These are phyloP conservation scores for Acutogordius australiensis DNA, from an alignment of 2,888 invertebrate species.

Conservation along the genomic window DNA sequence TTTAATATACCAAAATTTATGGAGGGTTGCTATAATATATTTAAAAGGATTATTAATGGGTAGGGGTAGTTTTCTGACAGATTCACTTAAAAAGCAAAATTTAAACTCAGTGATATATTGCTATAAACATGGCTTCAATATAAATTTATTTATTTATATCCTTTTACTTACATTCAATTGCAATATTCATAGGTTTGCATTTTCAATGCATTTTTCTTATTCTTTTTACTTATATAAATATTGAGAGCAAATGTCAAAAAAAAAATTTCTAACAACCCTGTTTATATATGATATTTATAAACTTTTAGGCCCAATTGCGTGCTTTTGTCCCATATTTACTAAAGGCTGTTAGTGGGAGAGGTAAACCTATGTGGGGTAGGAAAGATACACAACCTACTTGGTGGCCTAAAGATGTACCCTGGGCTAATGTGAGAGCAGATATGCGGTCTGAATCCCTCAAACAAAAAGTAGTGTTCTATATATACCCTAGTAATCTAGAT, in stretches of 20 bases:
- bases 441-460: conserved; percentile 79
- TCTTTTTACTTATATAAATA: too few relatives aligned
- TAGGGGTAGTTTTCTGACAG: too few relatives aligned
- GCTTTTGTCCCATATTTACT: conserved; percentile 90
- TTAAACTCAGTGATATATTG: too few relatives aligned
- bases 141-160: neutral
- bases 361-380: conserved; percentile 88
- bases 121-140: neutral
- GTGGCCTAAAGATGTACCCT: conserved; percentile 92
- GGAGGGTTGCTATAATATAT: too few relatives aligned
- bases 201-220: neutral
- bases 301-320: conserved; percentile 44
- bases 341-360: conserved; percentile 71
- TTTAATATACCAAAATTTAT: too few relatives aligned
- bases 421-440: conserved; percentile 93
- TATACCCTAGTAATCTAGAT: too few relatives aligned
- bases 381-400: conserved; percentile 76
- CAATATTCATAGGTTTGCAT: neutral
- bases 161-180: neutral
- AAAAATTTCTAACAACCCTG: neutral
- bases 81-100: too few relatives aligned
- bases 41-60: too few relatives aligned
- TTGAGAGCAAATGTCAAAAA: too few relatives aligned
- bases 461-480: conserved; percentile 41
- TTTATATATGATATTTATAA: neutral